Base-by-base conservation (phyloP, 2,888 invertebrate species). In the Rhogogaster chlorosoma region DNA sequence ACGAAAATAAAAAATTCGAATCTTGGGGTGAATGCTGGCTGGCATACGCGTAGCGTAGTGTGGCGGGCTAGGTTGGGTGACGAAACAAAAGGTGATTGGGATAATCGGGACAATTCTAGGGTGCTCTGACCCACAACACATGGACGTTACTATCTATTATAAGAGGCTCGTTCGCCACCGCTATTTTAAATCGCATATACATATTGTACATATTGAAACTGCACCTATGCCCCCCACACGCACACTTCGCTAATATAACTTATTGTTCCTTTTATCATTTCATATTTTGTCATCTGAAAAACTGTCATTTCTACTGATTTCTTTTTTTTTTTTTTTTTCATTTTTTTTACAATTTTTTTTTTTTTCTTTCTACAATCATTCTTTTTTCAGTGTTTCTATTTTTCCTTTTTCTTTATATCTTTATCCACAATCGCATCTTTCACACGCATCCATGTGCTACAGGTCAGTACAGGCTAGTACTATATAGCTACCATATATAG, bases 61-160 rank as follows among this genome's bases (percentile, higher is more conserved):
- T 89, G 91, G 91, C 92, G 92, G 90, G 90, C 89, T 90, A 88
- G 89, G 90, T 89, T 90, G 78, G 78, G 78, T 80, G 49, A 80
- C 87, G 88, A 87, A 84, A 88, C 86, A 86, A 85, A 85, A 87
- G 86, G 86, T 32, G 67, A 82, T 86, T 45, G 87, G 86, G 84
- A 75, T 87, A 85, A 84, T 85, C 61, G 86, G 86, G 85, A 86
- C 86, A 84, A 87, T 86, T 80, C 45, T 88, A 92, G 93, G 93
- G 93, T 93, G 93, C 93, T 93, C 93, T 93, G 93, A 93, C 93
- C 93, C 93, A 93, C 93, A 93, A 93, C 93, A 93, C 93, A 93
- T 93, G 93, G 93, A 93, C 93, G 92, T 92, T 89, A 82, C 53
- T 77, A 29, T 49, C 36, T 73, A n/a, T 42, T 15, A 18, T 15